These are phyloP conservation scores for Taxidea taxus DNA, from an alignment of 2,113 vertebrate species.

Conservation along the genomic window DNA sequence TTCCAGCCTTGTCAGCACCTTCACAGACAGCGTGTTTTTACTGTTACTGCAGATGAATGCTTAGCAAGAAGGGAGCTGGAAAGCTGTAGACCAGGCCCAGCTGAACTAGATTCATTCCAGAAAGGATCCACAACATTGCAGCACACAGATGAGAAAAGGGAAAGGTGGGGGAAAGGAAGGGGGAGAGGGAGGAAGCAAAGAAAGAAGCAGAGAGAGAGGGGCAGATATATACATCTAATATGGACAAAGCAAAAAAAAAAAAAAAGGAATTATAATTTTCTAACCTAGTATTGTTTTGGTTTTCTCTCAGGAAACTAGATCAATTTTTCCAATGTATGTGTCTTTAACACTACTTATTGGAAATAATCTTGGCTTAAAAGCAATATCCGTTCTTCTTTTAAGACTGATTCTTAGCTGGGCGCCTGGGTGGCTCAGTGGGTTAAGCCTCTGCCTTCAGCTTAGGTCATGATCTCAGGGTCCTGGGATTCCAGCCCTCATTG, in stretches of 20 bases:
- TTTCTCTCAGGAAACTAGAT: not conserved
- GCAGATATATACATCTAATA: not conserved
- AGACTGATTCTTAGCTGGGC: not conserved
- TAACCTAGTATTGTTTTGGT: not conserved
- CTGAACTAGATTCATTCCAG: constrained; percentile 36
- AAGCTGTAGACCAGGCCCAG: not conserved
- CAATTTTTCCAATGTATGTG: not conserved
- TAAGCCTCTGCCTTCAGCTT: too few relatives aligned
- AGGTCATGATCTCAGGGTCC: too few relatives aligned
- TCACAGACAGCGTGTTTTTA: not conserved
- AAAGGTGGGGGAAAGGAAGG: rapidly evolving
- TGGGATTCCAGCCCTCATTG: too few relatives aligned
- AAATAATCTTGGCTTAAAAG: not conserved
- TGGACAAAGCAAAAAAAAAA: not conserved
- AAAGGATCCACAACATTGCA: not conserved
- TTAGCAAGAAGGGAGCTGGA: not conserved
- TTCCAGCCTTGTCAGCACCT: constrained; percentile 38
- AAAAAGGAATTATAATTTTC: not conserved
- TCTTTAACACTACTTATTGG: not conserved
- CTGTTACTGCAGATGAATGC: not conserved
- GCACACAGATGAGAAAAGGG: not conserved
- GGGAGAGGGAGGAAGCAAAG: too few relatives aligned
- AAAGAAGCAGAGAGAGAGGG: not conserved
- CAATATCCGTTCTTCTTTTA: not conserved
- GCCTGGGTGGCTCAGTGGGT: too few relatives aligned